phyloP scores from a whole-genome alignment of 2,797 vertebrate genomes.

The Melanotaenia parkinsoni region DNA sequence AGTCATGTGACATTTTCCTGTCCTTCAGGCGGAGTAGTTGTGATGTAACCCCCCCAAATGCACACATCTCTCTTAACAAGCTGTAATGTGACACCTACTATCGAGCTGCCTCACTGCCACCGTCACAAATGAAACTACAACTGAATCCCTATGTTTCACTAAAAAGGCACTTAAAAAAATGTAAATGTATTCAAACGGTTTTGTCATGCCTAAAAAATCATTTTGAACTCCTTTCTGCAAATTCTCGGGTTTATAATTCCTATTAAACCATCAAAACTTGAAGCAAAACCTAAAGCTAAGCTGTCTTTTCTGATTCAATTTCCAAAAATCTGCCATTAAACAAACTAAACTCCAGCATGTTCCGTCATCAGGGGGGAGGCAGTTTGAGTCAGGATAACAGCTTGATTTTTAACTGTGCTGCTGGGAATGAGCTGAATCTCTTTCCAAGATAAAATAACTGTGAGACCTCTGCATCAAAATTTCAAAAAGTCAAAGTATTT shows the following conservation, averaged over 20 bases:
- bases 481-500: slow-evolving; percentile 13
- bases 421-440: slow-evolving; percentile 3
- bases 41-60: slow-evolving; percentile 20
- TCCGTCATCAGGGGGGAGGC: slow-evolving; percentile 26
- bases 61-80: slow-evolving; percentile 23
- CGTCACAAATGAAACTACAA: slow-evolving; percentile 45
- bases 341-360: slow-evolving; percentile 26
- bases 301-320: slow-evolving; percentile 39
- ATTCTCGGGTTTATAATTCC: background rate
- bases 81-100: slow-evolving; percentile 33
- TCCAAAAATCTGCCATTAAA: slow-evolving; percentile 40
- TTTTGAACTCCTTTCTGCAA: too few relatives aligned
- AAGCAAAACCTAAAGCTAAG: background rate
- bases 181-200: too few relatives aligned
- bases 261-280: too few relatives aligned
- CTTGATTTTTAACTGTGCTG: slow-evolving; percentile 9
- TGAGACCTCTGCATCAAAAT: background rate
- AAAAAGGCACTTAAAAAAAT: background rate
- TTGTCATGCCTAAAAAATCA: too few relatives aligned
- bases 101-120: slow-evolving; percentile 38
- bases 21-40: slow-evolving; percentile 26
- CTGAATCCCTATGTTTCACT: slow-evolving; percentile 37
- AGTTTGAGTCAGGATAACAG: slow-evolving; percentile 5
- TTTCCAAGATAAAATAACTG: background rate
- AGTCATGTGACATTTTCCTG: slow-evolving; percentile 41